Base-by-base conservation (phyloP, 2,888 invertebrate genomes). In the Nesidiocoris tenuis region DNA sequence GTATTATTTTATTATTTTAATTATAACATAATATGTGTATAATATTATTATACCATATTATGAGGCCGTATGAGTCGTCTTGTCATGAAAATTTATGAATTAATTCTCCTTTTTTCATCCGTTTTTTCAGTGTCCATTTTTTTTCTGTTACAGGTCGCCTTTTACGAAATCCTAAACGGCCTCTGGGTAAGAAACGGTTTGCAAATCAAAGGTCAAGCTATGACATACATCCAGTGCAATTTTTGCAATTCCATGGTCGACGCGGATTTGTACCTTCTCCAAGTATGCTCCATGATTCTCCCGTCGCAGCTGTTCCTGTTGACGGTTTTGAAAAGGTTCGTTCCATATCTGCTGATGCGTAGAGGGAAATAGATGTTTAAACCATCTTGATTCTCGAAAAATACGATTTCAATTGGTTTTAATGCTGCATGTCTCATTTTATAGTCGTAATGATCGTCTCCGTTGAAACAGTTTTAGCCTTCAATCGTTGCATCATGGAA, bases 171-270 rank as follows among this genome's bases (percentile, higher is more conserved):
- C 81, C 87, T 96, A 77, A 92, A 93, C 78, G 95, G 95, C 7
- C 88, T 97, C 82, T 98, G 98, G 98, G 95, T 82, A 71, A 90
- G 98, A 79, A 98, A 98, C 85, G 98, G 98, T 0, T 87, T 96
- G 9, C 97, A 97, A 87, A 97, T 98, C 82, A 95, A 95, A 84
- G 97, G 97, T n/a, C 98, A 98, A 85, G 96, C 96, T 54, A 97
- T 97, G 96, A 96, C 97, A 18, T 98, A 98, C 85, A 95, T 97
- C 82, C 98, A 98, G 85, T 96, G 96, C 81, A 97, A 98, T 85
- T 98, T 98, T 86, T 98, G 97, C 86, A 97, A 97, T 85, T 96
- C 96, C 12, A 96, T 98, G 95, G 95, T 96, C 12, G 98, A 98
- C 84, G 94, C 97, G 83, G 98, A 98, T 86, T 87, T 98, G 79